These are phyloP conservation scores for Acanthopleura granulata DNA, from an alignment of 2,888 invertebrate species.

Conservation along the genomic window DNA sequence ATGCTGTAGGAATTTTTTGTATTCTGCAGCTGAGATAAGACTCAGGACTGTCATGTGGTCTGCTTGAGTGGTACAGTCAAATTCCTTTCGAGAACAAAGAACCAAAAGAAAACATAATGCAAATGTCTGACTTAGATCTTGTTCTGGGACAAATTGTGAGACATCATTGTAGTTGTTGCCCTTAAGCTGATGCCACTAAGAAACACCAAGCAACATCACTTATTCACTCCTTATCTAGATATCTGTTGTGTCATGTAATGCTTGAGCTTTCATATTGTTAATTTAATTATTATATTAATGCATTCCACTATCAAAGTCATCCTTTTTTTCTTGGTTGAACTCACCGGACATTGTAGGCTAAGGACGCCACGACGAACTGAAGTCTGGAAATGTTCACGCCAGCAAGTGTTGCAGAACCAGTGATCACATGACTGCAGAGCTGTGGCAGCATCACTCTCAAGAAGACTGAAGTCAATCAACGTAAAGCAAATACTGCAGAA, in stretches of 20 bases:
- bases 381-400: conserved; percentile 23
- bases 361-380: not conserved
- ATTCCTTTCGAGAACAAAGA: conserved; percentile 21
- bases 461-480: conserved; percentile 2
- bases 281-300: too few species aligned
- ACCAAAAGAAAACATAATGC: not conserved
- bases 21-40: conserved; percentile 20
- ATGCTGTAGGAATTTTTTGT: not conserved
- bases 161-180: too few species aligned
- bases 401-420: conserved; percentile 39
- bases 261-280: too few species aligned
- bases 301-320: too few species aligned
- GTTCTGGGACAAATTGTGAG: too few species aligned
- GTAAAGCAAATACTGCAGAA: conserved; percentile 23
- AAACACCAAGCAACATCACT: too few species aligned
- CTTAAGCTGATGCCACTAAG: too few species aligned
- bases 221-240: too few species aligned
- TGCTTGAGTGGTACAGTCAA: conserved; percentile 25
- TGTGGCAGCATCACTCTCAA: conserved; percentile 19
- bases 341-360: not conserved
- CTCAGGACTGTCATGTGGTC: conserved; percentile 23
- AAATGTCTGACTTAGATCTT: too few species aligned
- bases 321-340: not conserved
- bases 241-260: too few species aligned
- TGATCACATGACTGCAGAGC: conserved; percentile 34